Evolutionary conservation across 1,140 invertebrate species (phyloP).

Genomic region (Ceratosolen solmsi): DNA sequence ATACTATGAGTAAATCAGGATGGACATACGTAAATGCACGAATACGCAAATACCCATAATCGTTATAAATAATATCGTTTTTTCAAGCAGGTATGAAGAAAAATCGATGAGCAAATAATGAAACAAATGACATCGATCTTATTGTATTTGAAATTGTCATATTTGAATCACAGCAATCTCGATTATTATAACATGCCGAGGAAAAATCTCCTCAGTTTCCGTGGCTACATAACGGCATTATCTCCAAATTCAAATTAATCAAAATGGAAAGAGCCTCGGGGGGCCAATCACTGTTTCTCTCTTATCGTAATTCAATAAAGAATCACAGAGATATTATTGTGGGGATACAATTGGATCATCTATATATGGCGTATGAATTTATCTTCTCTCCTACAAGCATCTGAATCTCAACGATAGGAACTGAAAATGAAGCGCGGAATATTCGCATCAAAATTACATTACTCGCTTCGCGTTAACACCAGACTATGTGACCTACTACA

Average conservation of each 20-base stretch:
- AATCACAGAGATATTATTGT: constrained; percentile 14
- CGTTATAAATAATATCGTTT: no score
- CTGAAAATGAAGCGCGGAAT: constrained; percentile 26
- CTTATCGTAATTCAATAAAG: constrained; percentile 35
- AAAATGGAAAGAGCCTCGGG: constrained; percentile 35
- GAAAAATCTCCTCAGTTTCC: neutral
- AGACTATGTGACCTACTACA: constrained; percentile 29
- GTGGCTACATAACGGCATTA: constrained; percentile 15
- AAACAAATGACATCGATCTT: neutral
- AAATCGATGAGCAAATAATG: no score
- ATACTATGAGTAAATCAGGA: no score
- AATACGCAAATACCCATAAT: no score
- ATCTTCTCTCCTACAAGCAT: constrained; percentile 8
- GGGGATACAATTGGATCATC: constrained; percentile 14
- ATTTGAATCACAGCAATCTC: neutral
- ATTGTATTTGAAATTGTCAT: neutral
- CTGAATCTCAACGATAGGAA: constrained; percentile 18
- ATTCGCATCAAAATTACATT: constrained; percentile 24
- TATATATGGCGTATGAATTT: constrained; percentile 5
- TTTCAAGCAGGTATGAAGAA: no score
- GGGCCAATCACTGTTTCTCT: constrained; percentile 36
- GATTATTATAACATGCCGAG: neutral
- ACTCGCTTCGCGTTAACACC: neutral
- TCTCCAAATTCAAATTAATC: constrained; percentile 37
- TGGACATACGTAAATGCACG: no score